Conservation (phyloP, 2,113 vertebrate species). For the Cheilinus undulatus region DNA sequence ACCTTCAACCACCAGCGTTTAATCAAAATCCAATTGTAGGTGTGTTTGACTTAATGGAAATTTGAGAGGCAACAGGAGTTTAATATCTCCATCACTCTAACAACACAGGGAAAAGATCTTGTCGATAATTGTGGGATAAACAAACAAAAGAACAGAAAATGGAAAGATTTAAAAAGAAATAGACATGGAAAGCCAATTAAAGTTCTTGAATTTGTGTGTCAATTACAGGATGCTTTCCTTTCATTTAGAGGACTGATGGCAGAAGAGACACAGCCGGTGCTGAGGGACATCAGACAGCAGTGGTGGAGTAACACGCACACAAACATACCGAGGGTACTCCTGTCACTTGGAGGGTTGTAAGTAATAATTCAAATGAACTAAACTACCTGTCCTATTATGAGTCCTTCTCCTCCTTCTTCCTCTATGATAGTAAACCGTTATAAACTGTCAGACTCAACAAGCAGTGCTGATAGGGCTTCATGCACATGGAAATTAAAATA, state of each 20-base stretch:
- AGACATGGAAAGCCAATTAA: constrained; percentile 10
- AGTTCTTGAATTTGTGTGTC: constrained; percentile 25
- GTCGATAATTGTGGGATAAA: constrained; percentile 3
- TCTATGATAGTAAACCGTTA: neutral
- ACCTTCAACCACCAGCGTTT: constrained; percentile 66
- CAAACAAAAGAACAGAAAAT: constrained; percentile 15
- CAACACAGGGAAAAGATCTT: neutral
- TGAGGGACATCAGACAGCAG: constrained; percentile 52
- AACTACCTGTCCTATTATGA: constrained; percentile 28
- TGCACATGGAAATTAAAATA: neutral
- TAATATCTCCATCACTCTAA: constrained; percentile 18
- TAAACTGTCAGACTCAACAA: neutral
- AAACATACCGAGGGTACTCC: constrained; percentile 8
- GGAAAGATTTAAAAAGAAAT: constrained; percentile 4
- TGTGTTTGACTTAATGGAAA: constrained; percentile 43
- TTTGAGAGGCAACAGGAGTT: constrained; percentile 26
- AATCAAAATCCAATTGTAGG: constrained; percentile 67
- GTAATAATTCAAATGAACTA: constrained; percentile 16
- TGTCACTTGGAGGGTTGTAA: constrained; percentile 39
- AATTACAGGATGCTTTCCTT: constrained; percentile 53
- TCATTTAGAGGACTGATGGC: constrained; percentile 31
- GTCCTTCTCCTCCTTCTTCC: constrained; percentile 21
- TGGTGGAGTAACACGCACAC: constrained; percentile 4
- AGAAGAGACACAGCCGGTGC: constrained; percentile 23
- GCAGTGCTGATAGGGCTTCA: constrained; percentile 1